phyloP scores from a whole-genome alignment of 53 echinoderm and acorn worm genomes.

The Echinometra lucunter region DNA sequence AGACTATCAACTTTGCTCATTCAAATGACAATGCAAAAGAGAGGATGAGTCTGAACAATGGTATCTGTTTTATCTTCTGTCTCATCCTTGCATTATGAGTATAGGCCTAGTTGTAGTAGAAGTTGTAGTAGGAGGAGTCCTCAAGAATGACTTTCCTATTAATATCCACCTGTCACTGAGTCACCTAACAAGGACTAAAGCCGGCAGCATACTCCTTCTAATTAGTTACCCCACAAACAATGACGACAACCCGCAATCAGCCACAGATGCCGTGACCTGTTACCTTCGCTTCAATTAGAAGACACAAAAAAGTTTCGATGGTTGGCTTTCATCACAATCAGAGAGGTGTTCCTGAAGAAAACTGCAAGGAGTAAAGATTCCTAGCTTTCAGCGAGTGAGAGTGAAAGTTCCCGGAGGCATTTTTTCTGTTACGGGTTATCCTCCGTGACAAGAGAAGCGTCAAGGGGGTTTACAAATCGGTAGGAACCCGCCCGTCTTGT shows the following conservation, averaged over 20 bases:
- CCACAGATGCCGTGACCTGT: constrained; percentile 52
- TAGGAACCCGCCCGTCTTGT: constrained; percentile 43
- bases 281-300: constrained; percentile 51
- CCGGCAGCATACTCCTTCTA: constrained; percentile 46
- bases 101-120: neutral
- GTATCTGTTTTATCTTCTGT: neutral
- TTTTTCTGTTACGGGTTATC: constrained; percentile 54
- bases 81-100: neutral
- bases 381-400: constrained; percentile 29
- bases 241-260: constrained; percentile 44
- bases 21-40: neutral
- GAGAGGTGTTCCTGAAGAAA: constrained; percentile 20
- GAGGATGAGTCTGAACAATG: neutral
- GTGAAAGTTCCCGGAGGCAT: constrained; percentile 59
- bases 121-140: constrained; percentile 17
- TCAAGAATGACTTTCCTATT: constrained; percentile 32
- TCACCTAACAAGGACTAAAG: constrained; percentile 49
- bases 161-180: constrained; percentile 49
- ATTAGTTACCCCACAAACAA: constrained; percentile 67
- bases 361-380: neutral
- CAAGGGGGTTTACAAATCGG: constrained; percentile 31
- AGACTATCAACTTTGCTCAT: neutral
- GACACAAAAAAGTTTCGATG: constrained; percentile 31
- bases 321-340: constrained; percentile 39
- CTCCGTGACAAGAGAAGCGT: constrained; percentile 30